Percentiles rank a stretch among this genome's conserved stretches.
These are phyloP conservation scores for Toxotes chatareus DNA, from an alignment of 2,113 vertebrate species.

Conservation along the genomic window DNA sequence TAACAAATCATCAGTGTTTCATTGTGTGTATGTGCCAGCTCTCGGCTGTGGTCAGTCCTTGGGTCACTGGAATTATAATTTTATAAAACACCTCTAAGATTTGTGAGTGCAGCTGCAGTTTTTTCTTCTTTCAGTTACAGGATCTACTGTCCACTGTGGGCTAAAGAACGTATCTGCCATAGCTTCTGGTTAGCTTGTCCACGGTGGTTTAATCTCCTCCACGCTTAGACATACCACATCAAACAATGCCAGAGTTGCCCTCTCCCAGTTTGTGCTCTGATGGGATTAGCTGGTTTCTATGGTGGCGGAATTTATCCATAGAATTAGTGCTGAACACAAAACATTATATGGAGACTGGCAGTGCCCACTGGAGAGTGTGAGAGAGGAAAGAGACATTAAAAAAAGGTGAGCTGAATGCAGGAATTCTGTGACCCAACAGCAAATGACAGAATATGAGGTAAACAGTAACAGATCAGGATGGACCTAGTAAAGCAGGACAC, in stretches of 20 bases:
- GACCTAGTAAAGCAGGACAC: background rate
- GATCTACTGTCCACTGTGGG: background rate
- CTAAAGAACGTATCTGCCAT: background rate
- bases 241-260: slow-evolving; percentile 33
- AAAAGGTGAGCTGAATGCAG: background rate
- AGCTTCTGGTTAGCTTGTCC: slow-evolving; percentile 1
- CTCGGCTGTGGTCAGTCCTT: background rate
- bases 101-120: background rate
- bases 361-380: background rate
- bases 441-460: background rate
- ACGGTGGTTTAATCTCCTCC: slow-evolving; percentile 34
- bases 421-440: background rate
- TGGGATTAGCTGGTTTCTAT: slow-evolving; percentile 37
- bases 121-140: background rate
- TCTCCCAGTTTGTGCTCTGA: slow-evolving; percentile 8
- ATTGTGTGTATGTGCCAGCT: background rate
- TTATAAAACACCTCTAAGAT: background rate
- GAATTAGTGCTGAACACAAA: slow-evolving; percentile 10
- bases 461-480: background rate
- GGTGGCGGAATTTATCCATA: slow-evolving; percentile 33
- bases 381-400: background rate
- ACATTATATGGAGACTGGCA: background rate
- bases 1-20: slow-evolving; percentile 6
- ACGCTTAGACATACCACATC: slow-evolving; percentile 22
- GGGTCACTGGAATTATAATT: background rate